A percentile compares a stretch with the other conserved stretches of the same genome.
These are phyloP conservation scores for Nyctibius bracteatus DNA, from an alignment of 2,113 vertebrate genomes.

Conservation along the genomic window DNA sequence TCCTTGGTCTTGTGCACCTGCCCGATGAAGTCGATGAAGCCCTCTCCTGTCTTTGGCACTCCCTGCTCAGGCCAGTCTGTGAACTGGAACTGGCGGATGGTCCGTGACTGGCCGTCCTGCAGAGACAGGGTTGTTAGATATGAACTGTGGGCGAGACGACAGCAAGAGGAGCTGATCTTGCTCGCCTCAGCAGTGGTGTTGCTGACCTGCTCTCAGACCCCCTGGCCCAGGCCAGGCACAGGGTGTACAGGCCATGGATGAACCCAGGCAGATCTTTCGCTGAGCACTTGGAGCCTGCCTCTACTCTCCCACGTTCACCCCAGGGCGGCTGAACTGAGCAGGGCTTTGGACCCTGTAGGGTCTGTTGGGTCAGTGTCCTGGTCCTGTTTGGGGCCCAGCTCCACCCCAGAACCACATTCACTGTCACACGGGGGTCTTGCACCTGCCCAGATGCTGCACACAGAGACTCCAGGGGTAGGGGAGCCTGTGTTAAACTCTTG, in stretches of 20 bases:
- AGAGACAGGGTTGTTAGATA: neutral
- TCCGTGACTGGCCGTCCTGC: constrained; percentile 95
- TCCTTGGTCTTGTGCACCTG: constrained; percentile 99
- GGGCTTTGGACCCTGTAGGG: neutral
- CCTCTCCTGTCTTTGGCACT: constrained; percentile 94
- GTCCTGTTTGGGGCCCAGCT: neutral
- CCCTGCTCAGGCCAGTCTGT: constrained; percentile 98
- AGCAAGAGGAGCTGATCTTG: neutral
- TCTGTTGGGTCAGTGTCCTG: neutral
- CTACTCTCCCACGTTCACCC: neutral
- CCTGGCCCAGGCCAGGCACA: neutral
- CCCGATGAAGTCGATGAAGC: constrained; percentile 97
- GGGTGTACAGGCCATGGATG: neutral
- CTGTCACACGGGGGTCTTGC: neutral
- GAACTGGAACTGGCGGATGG: constrained; percentile 98
- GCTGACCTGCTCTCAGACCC: neutral
- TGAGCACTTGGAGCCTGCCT: neutral
- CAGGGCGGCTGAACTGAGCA: neutral
- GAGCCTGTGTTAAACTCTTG: neutral
- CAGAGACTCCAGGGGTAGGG: neutral
- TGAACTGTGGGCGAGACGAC: fast-evolving
- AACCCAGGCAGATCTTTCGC: neutral
- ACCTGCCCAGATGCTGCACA: fast-evolving
- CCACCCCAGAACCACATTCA: neutral
- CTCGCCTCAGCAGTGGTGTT: neutral